phyloP scores from a whole-genome alignment of 2,113 vertebrate genomes.

The Chionodraco myersi region DNA sequence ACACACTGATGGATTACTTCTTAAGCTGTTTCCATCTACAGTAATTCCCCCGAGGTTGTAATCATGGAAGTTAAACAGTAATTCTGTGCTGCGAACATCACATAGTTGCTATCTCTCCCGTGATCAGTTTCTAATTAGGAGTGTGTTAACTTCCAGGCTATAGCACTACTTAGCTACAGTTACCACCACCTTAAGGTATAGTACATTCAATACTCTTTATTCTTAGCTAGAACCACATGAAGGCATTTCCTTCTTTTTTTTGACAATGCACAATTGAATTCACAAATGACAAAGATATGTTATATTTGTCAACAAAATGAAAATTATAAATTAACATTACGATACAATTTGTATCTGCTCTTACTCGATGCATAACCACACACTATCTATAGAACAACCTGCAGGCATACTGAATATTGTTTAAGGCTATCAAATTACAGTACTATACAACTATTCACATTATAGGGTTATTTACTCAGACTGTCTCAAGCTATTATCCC shows the following conservation, averaged over 20 bases:
- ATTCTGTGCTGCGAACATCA: slow-evolving; percentile 42
- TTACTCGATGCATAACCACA: neutral
- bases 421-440: neutral
- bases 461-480: slow-evolving; percentile 20
- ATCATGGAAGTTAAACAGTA: slow-evolving; percentile 53
- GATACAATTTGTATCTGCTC: neutral
- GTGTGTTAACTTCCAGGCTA: slow-evolving; percentile 42
- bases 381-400: neutral
- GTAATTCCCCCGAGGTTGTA: slow-evolving; percentile 49
- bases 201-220: neutral
- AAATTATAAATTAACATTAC: neutral
- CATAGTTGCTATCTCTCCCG: slow-evolving; percentile 42
- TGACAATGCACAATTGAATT: neutral
- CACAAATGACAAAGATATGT: neutral
- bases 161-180: neutral
- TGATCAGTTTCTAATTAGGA: slow-evolving; percentile 72
- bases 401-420: neutral
- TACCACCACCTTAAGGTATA: slow-evolving; percentile 4
- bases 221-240: neutral
- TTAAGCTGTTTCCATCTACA: slow-evolving; percentile 14
- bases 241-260: neutral
- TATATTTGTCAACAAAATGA: neutral
- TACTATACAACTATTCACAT: slow-evolving; percentile 24
- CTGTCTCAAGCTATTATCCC: slow-evolving; percentile 26
- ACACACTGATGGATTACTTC: slow-evolving; percentile 18